These are phyloP conservation scores for Glaucomys volans DNA, from an alignment of 2,113 vertebrate genomes.

Conservation along the genomic window DNA sequence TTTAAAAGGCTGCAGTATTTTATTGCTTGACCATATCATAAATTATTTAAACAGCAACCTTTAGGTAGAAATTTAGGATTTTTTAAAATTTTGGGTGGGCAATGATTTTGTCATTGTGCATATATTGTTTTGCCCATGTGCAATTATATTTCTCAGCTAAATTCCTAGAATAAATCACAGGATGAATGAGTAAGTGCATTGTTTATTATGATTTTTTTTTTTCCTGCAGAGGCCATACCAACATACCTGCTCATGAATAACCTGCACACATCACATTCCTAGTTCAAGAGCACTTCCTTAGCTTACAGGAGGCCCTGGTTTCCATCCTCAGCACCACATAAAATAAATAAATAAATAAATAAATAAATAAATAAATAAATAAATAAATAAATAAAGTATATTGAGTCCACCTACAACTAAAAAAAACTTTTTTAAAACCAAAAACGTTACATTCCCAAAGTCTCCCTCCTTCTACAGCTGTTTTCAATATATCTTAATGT, in stretches of 20 bases:
- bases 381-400: too few relatives aligned
- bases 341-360: too few relatives aligned
- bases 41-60: not conserved
- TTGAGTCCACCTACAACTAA: too few relatives aligned
- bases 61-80: not conserved
- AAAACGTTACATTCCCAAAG: not conserved
- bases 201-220: not conserved
- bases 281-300: too few relatives aligned
- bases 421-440: too few relatives aligned
- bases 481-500: constrained; percentile 2
- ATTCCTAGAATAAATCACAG: not conserved
- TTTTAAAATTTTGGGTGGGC: not conserved
- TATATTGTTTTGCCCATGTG: not conserved
- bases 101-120: not conserved
- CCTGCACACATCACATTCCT: not conserved
- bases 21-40: not conserved
- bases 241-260: not conserved
- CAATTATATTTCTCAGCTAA: not conserved
- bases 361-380: too few relatives aligned
- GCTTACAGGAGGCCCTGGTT: too few relatives aligned
- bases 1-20: not conserved
- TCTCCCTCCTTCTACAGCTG: not conserved
- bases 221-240: not conserved
- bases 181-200: not conserved
- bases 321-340: too few relatives aligned